These are phyloP conservation scores for Dolichotis patagonum DNA, from an alignment of 2,113 vertebrate species.

Conservation along the genomic window DNA sequence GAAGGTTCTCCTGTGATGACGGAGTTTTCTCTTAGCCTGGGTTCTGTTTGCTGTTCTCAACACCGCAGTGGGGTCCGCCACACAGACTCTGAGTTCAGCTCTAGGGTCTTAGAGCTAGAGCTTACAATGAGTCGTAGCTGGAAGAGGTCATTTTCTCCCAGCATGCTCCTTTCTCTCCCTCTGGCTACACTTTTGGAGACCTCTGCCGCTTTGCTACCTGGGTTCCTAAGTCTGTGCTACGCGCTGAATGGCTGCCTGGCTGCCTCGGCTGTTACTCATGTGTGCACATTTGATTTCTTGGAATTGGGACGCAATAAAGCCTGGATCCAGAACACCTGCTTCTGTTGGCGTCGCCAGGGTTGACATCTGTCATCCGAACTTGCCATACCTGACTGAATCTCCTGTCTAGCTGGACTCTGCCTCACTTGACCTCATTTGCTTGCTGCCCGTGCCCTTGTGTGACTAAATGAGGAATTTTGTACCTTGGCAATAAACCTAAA, in stretches of 20 bases:
- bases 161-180: background rate
- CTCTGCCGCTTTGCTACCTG: background rate
- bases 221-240: background rate
- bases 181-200: background rate
- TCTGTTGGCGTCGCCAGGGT: background rate
- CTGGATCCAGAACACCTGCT: background rate
- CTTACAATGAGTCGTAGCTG: background rate
- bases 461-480: background rate
- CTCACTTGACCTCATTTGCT: background rate
- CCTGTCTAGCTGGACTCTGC: background rate
- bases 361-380: background rate
- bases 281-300: constrained; percentile 35
- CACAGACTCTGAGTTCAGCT: background rate
- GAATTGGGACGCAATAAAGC: background rate
- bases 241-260: background rate
- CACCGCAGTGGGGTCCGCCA: background rate
- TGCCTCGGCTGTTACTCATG: background rate
- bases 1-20: background rate
- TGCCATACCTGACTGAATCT: accelerated
- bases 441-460: accelerated
- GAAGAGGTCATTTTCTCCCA: background rate
- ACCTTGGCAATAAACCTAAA: background rate
- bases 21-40: background rate
- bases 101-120: background rate
- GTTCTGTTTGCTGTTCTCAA: background rate